These are phyloP conservation scores for Micronycteris hirsuta DNA, from an alignment of 2,113 vertebrate genomes.

Conservation along the genomic window DNA sequence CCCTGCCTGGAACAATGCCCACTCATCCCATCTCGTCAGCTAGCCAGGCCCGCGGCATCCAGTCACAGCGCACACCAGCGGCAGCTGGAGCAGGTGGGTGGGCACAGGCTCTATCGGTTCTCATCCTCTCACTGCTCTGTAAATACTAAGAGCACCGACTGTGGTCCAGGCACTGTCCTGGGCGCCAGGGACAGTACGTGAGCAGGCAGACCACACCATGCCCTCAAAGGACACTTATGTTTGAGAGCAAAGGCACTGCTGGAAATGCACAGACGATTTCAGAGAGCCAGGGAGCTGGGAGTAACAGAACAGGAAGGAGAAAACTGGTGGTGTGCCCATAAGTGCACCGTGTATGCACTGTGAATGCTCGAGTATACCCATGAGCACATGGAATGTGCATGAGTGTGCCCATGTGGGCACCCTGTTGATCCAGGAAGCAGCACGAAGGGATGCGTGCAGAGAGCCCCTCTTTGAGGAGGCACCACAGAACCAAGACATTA, in stretches of 20 bases:
- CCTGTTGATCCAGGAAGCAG: not conserved
- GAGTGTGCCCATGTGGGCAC: not conserved
- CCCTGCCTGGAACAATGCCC: not conserved
- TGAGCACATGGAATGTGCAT: not conserved
- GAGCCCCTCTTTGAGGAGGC: not conserved
- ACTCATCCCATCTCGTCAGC: not conserved
- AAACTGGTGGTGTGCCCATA: not conserved
- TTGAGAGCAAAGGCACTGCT: not conserved
- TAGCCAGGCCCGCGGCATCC: not conserved
- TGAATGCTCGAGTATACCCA: not conserved
- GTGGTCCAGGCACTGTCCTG: rapidly evolving
- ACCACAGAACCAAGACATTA: not conserved
- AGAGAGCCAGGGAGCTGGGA: not conserved
- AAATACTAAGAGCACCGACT: rapidly evolving
- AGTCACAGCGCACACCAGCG: not conserved
- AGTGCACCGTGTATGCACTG: not conserved
- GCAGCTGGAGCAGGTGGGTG: not conserved
- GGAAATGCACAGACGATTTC: not conserved
- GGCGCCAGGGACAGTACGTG: rapidly evolving
- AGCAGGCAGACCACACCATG: not conserved
- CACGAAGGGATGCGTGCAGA: rapidly evolving
- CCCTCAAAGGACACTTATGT: not conserved
- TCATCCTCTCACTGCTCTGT: too few species aligned
- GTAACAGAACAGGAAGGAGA: not conserved
- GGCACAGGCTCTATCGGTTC: rapidly evolving